Evolutionary conservation across 2,113 vertebrate genomes (phyloP).

Genomic region (Casuarius casuarius): DNA sequence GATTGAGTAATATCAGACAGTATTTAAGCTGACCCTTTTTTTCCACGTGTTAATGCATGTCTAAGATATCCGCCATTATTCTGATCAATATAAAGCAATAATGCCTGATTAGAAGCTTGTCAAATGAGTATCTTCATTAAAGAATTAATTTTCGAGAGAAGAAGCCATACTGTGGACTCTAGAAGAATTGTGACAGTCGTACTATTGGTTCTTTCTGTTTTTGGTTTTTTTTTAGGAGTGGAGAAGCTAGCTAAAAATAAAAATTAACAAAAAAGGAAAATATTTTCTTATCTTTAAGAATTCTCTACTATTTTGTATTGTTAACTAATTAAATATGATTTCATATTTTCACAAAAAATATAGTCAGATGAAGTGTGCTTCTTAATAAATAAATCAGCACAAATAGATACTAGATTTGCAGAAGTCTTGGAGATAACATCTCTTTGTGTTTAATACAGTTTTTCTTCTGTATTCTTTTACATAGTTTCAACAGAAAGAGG

Average conservation of each 20-base stretch:
- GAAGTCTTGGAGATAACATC: background rate
- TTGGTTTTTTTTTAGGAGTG: too few relatives aligned
- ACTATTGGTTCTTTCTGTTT: too few relatives aligned
- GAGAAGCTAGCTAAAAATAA: too few relatives aligned
- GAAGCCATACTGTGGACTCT: background rate
- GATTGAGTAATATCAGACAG: rapidly evolving
- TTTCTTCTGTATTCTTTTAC: background rate
- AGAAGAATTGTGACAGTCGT: background rate
- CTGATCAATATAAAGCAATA: rapidly evolving
- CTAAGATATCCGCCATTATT: background rate
- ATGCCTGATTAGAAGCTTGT: background rate
- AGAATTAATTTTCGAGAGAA: background rate
- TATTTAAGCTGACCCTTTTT: background rate
- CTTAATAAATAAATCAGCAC: background rate
- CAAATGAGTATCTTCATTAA: rapidly evolving
- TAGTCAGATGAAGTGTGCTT: background rate
- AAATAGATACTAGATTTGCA: background rate
- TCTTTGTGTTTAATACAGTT: background rate
- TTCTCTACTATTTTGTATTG: background rate
- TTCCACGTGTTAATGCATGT: too few relatives aligned
- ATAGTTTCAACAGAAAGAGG: background rate
- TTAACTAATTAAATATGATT: background rate
- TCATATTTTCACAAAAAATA: background rate
- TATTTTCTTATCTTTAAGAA: background rate
- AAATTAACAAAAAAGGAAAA: too few relatives aligned